phyloP scores from a whole-genome alignment of 2,888 invertebrate species.

The Tryphoninae sp. region DNA sequence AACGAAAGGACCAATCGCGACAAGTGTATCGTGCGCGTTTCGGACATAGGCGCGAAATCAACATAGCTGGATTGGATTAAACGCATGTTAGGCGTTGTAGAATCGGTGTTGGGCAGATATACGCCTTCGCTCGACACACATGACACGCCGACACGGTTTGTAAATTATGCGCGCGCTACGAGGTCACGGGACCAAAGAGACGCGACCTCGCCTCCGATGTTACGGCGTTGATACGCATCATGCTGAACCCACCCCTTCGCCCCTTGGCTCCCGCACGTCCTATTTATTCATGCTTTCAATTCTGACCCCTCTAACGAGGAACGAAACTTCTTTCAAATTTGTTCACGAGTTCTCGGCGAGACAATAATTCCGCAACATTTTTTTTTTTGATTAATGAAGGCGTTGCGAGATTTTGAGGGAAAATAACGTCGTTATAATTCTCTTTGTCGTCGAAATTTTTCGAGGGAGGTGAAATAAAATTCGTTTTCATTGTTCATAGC shows the following conservation, averaged over 20 bases:
- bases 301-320: slow-evolving; percentile 12
- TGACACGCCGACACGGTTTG: slow-evolving; percentile 1
- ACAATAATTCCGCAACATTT: neutral
- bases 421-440: neutral
- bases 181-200: slow-evolving; percentile 47
- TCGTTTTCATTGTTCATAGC: too few species aligned
- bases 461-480: too few species aligned
- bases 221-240: slow-evolving; percentile 8
- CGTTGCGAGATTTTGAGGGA: neutral
- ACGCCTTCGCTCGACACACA: slow-evolving; percentile 9
- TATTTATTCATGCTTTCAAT: slow-evolving; percentile 13
- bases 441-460: too few species aligned
- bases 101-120: slow-evolving; percentile 21
- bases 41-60: neutral
- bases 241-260: slow-evolving; percentile 17
- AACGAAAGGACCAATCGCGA: neutral
- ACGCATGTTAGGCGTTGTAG: neutral
- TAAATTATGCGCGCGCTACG: slow-evolving; percentile 32
- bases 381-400: neutral
- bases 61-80: neutral
- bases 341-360: neutral
- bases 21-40: neutral
- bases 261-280: slow-evolving; percentile 19
- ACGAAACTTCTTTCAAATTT: slow-evolving; percentile 5
- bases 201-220: slow-evolving; percentile 27